Conservation (phyloP, 2,888 invertebrate species). For the Sussaba pulchella region DNA sequence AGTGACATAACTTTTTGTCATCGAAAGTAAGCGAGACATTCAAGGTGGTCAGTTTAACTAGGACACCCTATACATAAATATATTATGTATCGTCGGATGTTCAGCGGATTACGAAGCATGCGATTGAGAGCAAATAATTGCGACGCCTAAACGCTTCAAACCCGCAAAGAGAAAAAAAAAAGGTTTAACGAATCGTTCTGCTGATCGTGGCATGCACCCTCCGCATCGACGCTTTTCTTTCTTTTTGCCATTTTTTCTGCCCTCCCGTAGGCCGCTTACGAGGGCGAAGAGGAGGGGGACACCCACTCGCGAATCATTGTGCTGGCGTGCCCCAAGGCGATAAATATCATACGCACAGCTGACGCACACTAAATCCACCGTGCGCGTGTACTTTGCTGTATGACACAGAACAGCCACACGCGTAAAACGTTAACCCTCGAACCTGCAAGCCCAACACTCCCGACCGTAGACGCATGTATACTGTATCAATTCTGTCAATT, state of each 20-base stretch:
- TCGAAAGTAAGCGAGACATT: too few species aligned
- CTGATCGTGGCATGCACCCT: slow-evolving; percentile 56
- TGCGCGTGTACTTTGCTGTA: neutral
- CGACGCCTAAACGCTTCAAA: slow-evolving; percentile 41
- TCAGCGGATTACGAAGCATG: neutral
- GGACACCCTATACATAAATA: too few species aligned
- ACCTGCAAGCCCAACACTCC: slow-evolving; percentile 36
- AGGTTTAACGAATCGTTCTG: slow-evolving; percentile 67
- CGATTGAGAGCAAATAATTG: slow-evolving; percentile 45
- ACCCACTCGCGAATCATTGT: slow-evolving; percentile 64
- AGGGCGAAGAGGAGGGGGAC: slow-evolving; percentile 30
- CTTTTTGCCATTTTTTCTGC: slow-evolving; percentile 27
- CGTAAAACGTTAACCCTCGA: slow-evolving; percentile 42
- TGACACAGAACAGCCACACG: slow-evolving; percentile 29
- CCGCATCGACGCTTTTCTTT: slow-evolving; percentile 38
- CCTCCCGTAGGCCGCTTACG: slow-evolving; percentile 51
- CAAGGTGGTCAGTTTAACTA: too few species aligned
- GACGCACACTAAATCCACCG: slow-evolving; percentile 29
- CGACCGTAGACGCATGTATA: slow-evolving; percentile 48
- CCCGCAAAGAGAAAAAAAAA: slow-evolving; percentile 47
- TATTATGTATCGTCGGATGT: too few species aligned
- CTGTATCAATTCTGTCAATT: slow-evolving; percentile 84
- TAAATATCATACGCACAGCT: slow-evolving; percentile 70
- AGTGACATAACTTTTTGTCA: too few species aligned
- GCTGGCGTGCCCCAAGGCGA: slow-evolving; percentile 71